These are phyloP conservation scores for Cololabis saira DNA, from an alignment of 2,113 vertebrate species.

Conservation along the genomic window DNA sequence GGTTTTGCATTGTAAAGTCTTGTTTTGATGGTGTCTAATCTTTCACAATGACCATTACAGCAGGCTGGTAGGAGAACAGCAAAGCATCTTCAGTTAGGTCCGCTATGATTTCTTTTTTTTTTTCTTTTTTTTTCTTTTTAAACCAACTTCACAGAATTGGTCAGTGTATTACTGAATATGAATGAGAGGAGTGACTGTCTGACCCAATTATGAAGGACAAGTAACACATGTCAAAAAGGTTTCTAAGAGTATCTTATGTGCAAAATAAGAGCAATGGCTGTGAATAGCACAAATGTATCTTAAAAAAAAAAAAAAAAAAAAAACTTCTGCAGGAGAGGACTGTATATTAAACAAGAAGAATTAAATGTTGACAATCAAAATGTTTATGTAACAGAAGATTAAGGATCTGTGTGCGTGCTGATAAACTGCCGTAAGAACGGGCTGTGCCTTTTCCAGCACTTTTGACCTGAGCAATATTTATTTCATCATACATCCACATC, in stretches of 20 bases:
- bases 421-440: conserved; percentile 68
- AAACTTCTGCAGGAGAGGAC: conserved; percentile 25
- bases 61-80: conserved; percentile 72
- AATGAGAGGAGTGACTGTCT: conserved; percentile 43
- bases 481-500: conserved; percentile 72
- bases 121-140: too few species aligned
- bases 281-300: conserved; percentile 53
- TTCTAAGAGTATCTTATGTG: conserved; percentile 74
- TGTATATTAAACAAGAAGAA: conserved; percentile 49
- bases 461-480: conserved; percentile 80
- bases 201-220: conserved; percentile 49
- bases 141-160: conserved; percentile 20
- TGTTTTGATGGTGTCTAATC: conserved; percentile 34
- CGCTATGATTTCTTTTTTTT: too few species aligned
- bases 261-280: conserved; percentile 77
- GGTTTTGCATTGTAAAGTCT: conserved; percentile 38
- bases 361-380: conserved; percentile 55
- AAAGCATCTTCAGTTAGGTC: conserved; percentile 13
- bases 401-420: conserved; percentile 70
- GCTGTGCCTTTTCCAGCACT: conserved; percentile 61
- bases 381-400: conserved; percentile 60
- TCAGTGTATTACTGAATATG: conserved; percentile 49
- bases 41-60: conserved; percentile 74
- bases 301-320: conserved; percentile 2
- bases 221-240: conserved; percentile 56